These are phyloP conservation scores for Arremon brunneinucha DNA, from an alignment of 2,797 vertebrate genomes.

Conservation along the genomic window DNA sequence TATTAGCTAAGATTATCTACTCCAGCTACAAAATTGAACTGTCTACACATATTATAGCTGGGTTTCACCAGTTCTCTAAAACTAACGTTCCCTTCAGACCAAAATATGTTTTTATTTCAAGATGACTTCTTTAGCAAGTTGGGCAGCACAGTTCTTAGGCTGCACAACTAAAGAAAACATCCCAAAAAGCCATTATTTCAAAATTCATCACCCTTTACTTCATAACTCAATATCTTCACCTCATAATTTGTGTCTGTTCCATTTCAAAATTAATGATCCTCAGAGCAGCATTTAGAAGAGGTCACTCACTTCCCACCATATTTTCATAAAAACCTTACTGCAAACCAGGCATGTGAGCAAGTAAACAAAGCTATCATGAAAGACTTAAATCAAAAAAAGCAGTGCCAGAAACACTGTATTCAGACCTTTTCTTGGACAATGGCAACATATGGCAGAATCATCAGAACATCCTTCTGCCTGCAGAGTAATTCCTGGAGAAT, in stretches of 20 bases:
- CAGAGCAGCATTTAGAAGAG: neutral
- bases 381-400: neutral
- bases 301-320: accelerated
- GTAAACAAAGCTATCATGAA: neutral
- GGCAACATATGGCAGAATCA: slow-evolving; percentile 92
- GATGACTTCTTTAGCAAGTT: neutral
- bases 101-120: neutral
- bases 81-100: neutral
- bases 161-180: neutral
- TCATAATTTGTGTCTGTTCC: neutral
- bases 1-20: neutral
- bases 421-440: slow-evolving; percentile 97
- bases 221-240: neutral
- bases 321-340: neutral
- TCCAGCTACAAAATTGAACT: neutral
- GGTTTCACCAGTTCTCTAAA: neutral
- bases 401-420: neutral
- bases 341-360: neutral
- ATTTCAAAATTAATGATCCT: neutral
- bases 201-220: neutral
- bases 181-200: neutral
- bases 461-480: slow-evolving; percentile 86
- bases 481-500: slow-evolving; percentile 92
- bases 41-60: neutral
- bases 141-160: neutral